phyloP scores from a whole-genome alignment of 2,888 invertebrate species.

The Melinaea menophilus region DNA sequence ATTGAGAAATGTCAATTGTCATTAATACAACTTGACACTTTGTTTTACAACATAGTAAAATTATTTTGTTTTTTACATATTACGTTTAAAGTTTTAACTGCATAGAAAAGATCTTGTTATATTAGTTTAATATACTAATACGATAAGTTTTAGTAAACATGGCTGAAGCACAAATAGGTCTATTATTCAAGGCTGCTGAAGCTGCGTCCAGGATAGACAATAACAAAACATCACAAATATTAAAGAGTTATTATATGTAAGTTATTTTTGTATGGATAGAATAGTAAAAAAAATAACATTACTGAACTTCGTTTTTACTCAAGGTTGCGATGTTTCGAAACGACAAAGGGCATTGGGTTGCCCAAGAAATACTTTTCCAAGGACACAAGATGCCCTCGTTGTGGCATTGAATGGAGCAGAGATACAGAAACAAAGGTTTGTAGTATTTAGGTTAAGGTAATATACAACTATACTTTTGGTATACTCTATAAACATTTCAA shows the following conservation, averaged over 20 bases:
- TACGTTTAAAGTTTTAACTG: not conserved
- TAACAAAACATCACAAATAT: slow-evolving; percentile 38
- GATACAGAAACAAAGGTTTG: slow-evolving; percentile 49
- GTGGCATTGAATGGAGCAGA: slow-evolving; percentile 58
- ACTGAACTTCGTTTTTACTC: slow-evolving; percentile 19
- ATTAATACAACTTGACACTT: too few species aligned
- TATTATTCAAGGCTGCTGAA: slow-evolving; percentile 53
- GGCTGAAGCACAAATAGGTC: slow-evolving; percentile 55
- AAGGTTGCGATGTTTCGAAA: slow-evolving; percentile 59
- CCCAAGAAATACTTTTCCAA: slow-evolving; percentile 58
- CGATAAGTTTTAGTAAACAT: slow-evolving; percentile 34
- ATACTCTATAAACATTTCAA: too few species aligned
- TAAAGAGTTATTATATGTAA: slow-evolving; percentile 67
- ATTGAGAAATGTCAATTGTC: too few species aligned
- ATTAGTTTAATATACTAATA: slow-evolving; percentile 4
- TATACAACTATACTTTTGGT: too few species aligned
- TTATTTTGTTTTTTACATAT: too few species aligned
- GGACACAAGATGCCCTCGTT: slow-evolving; percentile 53
- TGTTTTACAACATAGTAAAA: too few species aligned
- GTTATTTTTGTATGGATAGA: slow-evolving; percentile 30
- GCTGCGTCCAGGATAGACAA: slow-evolving; percentile 36
- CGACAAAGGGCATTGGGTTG: slow-evolving; percentile 52
- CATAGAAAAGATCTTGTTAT: not conserved
- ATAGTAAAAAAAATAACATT: slow-evolving; percentile 8
- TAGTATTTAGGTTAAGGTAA: not conserved